phyloP scores from a whole-genome alignment of 2,797 vertebrate species.

The Hipposideros larvatus region DNA sequence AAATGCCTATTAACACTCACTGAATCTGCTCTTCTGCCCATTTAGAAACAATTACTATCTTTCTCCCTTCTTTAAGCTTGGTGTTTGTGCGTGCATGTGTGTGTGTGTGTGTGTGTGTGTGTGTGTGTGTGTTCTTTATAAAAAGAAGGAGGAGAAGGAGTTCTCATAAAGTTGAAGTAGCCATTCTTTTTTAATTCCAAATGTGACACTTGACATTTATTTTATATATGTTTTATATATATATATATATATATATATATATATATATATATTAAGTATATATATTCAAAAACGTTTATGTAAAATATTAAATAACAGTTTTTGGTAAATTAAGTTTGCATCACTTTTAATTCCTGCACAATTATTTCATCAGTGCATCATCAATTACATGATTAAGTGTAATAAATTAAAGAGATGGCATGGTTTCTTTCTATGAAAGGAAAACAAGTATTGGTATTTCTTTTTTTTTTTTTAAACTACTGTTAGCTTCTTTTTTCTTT shows the following conservation, averaged over 20 bases:
- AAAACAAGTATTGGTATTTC: neutral
- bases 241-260: neutral
- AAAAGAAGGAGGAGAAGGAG: neutral
- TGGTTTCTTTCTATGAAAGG: neutral
- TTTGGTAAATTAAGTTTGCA: neutral
- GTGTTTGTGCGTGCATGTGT: too few relatives aligned
- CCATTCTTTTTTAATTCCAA: neutral
- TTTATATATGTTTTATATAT: too few relatives aligned
- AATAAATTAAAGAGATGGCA: neutral
- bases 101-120: too few relatives aligned
- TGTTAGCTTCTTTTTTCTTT: too few relatives aligned
- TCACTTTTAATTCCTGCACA: neutral
- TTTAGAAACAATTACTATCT: neutral
- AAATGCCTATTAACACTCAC: constrained; percentile 21
- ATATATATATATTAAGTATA: neutral
- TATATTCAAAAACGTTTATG: constrained; percentile 18
- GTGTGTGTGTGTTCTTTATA: neutral
- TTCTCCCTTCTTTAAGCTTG: neutral
- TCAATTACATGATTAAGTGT: neutral
- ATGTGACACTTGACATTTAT: neutral
- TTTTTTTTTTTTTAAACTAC: neutral
- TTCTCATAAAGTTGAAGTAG: neutral
- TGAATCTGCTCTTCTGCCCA: neutral
- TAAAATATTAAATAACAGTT: neutral
- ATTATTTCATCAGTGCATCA: neutral